Base-by-base conservation (phyloP, 2,113 vertebrate genomes). In the Cephalopterus ornatus region DNA sequence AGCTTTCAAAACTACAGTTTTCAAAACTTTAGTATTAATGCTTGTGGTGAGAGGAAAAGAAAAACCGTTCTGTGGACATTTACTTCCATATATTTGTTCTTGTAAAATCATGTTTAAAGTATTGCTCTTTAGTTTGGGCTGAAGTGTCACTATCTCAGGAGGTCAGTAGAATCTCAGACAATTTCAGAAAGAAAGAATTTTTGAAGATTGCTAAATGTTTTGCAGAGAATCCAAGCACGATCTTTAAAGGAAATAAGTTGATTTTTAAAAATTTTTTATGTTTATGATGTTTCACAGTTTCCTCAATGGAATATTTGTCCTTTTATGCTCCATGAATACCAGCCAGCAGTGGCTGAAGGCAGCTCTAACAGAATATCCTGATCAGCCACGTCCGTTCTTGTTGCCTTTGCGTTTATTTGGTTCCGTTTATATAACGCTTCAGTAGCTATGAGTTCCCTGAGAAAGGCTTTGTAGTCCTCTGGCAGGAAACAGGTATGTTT, bases 401-500 rank as follows among this genome's bases (percentile, higher is more conserved):
- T 72, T 91, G 61, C 65, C 47, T 89, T 79, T 78, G 88, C 39
- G 68, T 76, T 94, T 87, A 63, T 92, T 85, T 72, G 80, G 80
- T 88, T 71, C 41, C 86, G 58, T 46, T 88, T 73, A 83, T 93
- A 10, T n/a, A 94, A 63, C 33, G 30, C 75, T 91, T 94, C 88
- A 84, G 59, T 56, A 73, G 53, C 85, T 80, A 8, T 4, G 47
- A 63, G 61, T 94, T 92, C 87, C 76, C 92, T 88, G 85, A 75
- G 77, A 84, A 94, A 70, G 67, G 55, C 91, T 97, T 97, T 94
- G 84, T 92, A 96, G 85, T 95, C 52, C 67, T 75, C 18, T 81
- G 74, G 26, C 92, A 97, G 97, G 96, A 98, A 98, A 63, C 76
- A 95, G 94, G 86, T 95, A 96, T 85, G 47, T 91, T 84, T 95